phyloP scores from a whole-genome alignment of 2,113 vertebrate genomes.

The Urocolius indicus region DNA sequence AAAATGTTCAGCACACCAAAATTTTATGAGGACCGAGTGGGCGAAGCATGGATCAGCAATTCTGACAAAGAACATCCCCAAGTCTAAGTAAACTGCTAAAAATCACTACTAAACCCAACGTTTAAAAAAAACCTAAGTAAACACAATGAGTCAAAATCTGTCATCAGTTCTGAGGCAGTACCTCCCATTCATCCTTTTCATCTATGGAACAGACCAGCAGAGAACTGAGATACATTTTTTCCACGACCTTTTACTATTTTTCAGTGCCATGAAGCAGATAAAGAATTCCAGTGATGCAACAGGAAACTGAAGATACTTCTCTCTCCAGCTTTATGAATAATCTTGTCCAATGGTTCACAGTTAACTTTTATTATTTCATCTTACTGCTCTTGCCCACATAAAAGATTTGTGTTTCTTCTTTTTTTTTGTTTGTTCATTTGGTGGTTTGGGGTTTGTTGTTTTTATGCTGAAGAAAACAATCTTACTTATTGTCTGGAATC shows the following conservation, averaged over 20 bases:
- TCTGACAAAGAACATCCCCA: not conserved
- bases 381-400: not conserved
- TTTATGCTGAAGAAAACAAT: not conserved
- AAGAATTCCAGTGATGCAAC: conserved; percentile 7
- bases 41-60: not conserved
- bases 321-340: not conserved
- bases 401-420: not conserved
- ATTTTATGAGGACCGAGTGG: not conserved
- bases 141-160: conserved; percentile 12
- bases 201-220: not conserved
- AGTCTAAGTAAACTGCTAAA: not conserved
- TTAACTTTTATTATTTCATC: not conserved
- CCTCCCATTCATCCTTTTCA: not conserved
- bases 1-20: not conserved
- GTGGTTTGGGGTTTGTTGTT: not conserved
- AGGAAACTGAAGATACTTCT: not conserved
- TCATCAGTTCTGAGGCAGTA: not conserved
- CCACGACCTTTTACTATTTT: conserved; percentile 25
- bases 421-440: not conserved
- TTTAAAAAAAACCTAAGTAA: not conserved
- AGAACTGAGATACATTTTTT: not conserved
- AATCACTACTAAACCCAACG: not conserved
- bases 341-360: not conserved
- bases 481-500: not conserved
- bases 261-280: conserved; percentile 18